Evolutionary conservation across 1,140 invertebrate species (phyloP), one percentile per base, ranked within the genome.

Genomic region (Chymomyza costata): DNA sequence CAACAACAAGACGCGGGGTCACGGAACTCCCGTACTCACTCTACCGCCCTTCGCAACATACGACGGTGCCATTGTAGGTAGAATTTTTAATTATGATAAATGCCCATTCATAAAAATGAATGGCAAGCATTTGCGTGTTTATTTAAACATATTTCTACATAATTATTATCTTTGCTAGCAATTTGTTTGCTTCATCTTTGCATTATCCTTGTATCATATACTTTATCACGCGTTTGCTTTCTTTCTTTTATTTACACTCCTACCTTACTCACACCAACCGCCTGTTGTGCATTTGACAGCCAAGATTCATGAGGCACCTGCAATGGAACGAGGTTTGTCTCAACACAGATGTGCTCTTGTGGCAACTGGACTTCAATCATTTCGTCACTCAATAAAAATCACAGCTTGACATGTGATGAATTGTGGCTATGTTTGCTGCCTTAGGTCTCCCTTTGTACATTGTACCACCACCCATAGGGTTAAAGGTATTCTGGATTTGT

Each of bases 71-170:
- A n/a, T 30, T 28, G 16, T 43, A 35, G 58, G 52, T 45, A 59
- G 71, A 67, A 78, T 78, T 78, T 78, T 80, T 78, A 78, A 78
- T 78, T 78, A 78, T 78, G 71, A 78, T 78, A 78, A 78, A 78
- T 78, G 73, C 54, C 44, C 67, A 78, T 78, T 78, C 71, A 78
- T 78, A 78, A 80, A 71, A 71, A 43, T 48, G 54, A 64, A 76
- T 71, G 57, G 51, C 57, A 71, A 51, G 63, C 62, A 65, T 65
- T 71, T 76, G 52, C 60, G 71, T 80, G n/a, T 13, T 16, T 25
- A 5, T 13, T 39, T 11, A n/a, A n/a, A n/a, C n/a, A n/a, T n/a
- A n/a, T n/a, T 58, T 49, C 65, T 66, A 62, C 65, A 70, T 78
- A 78, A 66, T 78, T 78, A 58, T 69, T 64, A 52, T 59, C 52